Conservation (phyloP, 2,113 vertebrate species). For the Takifugu bimaculatus region DNA sequence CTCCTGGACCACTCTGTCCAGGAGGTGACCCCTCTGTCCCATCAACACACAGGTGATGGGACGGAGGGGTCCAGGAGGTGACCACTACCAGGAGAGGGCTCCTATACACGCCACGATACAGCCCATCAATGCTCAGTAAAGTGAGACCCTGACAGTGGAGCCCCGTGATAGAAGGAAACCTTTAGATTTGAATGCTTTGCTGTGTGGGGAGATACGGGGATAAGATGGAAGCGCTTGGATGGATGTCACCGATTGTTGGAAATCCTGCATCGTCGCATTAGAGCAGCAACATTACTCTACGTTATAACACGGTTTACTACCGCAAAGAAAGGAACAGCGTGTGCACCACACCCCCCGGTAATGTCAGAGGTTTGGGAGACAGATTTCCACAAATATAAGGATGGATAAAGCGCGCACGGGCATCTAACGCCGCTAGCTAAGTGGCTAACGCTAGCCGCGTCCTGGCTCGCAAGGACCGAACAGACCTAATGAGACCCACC, state of each 20-base stretch:
- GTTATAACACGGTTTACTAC: conserved; percentile 6
- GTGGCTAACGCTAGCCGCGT: conserved; percentile 46
- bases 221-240: conserved; percentile 19
- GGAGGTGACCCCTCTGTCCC: not conserved
- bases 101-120: conserved; percentile 40
- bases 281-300: not conserved
- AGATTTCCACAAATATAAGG: not conserved
- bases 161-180: not conserved
- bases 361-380: conserved; percentile 22
- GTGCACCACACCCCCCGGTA: not conserved
- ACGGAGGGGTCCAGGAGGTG: not conserved
- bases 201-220: conserved; percentile 2
- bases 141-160: conserved; percentile 18
- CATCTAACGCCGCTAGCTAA: conserved; percentile 23
- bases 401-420: conserved; percentile 11
- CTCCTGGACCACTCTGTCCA: too few relatives aligned
- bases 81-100: conserved; percentile 21
- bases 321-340: not conserved
- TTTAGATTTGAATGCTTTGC: conserved; percentile 6
- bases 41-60: conserved; percentile 16
- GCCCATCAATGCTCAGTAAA: conserved; percentile 33
- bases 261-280: conserved; percentile 41
- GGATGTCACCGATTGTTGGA: conserved; percentile 17
- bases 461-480: conserved; percentile 19
- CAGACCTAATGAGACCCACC: conserved; percentile 21